phyloP scores from a whole-genome alignment of 2,797 vertebrate genomes.

The Parambassis ranga region DNA sequence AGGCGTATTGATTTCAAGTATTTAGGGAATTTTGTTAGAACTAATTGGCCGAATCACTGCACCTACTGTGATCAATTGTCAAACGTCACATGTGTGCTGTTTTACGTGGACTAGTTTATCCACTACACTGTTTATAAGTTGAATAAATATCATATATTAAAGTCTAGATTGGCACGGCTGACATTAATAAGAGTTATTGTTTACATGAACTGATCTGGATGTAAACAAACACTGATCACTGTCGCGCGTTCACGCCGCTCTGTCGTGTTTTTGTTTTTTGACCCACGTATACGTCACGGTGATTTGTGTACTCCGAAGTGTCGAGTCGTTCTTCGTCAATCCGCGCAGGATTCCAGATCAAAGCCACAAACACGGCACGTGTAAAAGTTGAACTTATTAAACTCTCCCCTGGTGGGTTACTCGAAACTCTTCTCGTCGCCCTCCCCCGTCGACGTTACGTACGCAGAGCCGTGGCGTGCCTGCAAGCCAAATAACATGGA shows the following conservation, averaged over 20 bases:
- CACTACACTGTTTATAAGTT: accelerated
- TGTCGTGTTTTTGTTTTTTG: neutral
- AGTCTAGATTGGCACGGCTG: neutral
- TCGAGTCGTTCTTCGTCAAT: neutral
- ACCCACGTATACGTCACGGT: accelerated
- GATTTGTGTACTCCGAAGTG: neutral
- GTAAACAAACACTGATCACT: accelerated
- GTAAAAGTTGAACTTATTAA: constrained; percentile 48
- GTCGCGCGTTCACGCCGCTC: accelerated
- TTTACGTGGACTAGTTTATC: neutral
- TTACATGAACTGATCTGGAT: neutral
- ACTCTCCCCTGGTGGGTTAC: constrained; percentile 29
- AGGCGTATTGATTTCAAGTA: constrained; percentile 24
- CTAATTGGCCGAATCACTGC: neutral
- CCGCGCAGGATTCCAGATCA: accelerated
- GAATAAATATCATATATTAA: neutral
- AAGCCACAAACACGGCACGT: accelerated
- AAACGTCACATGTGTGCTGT: accelerated
- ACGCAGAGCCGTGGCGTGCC: constrained; percentile 81
- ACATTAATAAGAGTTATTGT: neutral
- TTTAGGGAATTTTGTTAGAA: constrained; percentile 4
- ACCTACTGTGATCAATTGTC: neutral
- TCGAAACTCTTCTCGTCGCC: constrained; percentile 56
- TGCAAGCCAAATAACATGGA: constrained; percentile 81
- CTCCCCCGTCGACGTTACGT: constrained; percentile 81